These are phyloP conservation scores for Leptocoma aspasia DNA, from an alignment of 2,113 vertebrate species.

Conservation along the genomic window DNA sequence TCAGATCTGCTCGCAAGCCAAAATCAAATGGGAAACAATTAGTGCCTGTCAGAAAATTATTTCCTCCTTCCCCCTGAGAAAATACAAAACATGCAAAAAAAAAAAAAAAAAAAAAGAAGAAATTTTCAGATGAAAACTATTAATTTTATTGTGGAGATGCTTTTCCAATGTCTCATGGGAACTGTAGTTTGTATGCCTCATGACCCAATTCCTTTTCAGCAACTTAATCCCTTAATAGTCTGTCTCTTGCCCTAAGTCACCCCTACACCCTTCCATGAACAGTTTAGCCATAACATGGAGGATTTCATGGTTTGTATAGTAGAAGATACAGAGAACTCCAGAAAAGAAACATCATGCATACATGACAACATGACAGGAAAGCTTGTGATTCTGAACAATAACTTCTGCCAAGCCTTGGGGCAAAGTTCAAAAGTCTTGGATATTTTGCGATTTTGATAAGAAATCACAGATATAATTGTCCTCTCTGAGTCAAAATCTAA, in stretches of 20 bases:
- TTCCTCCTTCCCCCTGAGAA: slow-evolving; percentile 5
- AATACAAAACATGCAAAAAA: slow-evolving; percentile 52
- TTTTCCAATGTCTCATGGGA: slow-evolving; percentile 21
- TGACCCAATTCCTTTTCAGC: background rate
- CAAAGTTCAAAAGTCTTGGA: background rate
- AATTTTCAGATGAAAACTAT: background rate
- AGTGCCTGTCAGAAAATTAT: slow-evolving; percentile 39
- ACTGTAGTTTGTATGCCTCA: slow-evolving; percentile 1
- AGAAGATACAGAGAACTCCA: background rate
- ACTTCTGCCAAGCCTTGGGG: background rate
- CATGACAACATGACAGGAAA: background rate
- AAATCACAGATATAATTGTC: background rate
- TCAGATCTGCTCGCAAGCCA: slow-evolving; percentile 42
- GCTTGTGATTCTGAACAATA: background rate
- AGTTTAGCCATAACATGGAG: background rate
- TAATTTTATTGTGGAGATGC: background rate
- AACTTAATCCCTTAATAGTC: background rate
- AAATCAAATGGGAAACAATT: slow-evolving; percentile 63
- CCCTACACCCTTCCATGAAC: background rate
- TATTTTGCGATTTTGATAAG: background rate
- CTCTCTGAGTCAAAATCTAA: background rate
- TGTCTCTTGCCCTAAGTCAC: background rate
- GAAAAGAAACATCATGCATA: background rate
- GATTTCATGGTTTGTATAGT: background rate
- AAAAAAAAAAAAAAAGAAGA: slow-evolving; percentile 36